These are phyloP conservation scores for Agrochola macilenta DNA, from an alignment of 2,888 invertebrate genomes.

Conservation along the genomic window DNA sequence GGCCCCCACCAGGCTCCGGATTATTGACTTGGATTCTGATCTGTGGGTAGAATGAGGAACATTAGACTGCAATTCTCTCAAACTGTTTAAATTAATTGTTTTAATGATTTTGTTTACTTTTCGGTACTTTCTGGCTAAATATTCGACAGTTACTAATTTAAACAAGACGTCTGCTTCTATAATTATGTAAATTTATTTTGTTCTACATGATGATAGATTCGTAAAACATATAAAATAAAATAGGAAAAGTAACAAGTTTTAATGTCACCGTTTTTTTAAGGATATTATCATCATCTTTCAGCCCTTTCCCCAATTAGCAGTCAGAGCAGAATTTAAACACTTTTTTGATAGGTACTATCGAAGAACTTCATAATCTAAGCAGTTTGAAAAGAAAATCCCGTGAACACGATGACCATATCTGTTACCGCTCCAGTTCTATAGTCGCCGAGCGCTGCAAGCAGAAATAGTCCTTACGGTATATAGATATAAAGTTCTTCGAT, in stretches of 20 bases:
- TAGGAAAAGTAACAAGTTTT: not conserved
- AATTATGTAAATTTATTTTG: not conserved
- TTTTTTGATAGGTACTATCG: too few species aligned
- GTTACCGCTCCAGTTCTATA: too few species aligned
- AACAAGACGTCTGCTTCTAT: too few species aligned
- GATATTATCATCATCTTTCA: not conserved
- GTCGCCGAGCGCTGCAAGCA: too few species aligned
- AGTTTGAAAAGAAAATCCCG: too few species aligned
- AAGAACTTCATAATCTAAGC: too few species aligned
- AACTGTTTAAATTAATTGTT: not conserved
- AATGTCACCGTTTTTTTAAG: not conserved
- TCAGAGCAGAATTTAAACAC: not conserved
- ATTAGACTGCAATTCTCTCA: not conserved
- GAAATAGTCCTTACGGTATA: too few species aligned
- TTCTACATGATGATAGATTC: not conserved
- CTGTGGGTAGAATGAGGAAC: conserved; percentile 83
- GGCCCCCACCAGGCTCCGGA: conserved; percentile 94
- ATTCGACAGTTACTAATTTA: not conserved
- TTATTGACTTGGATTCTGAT: conserved; percentile 95
- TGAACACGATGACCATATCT: too few species aligned
- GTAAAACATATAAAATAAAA: not conserved
- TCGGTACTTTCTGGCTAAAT: not conserved
- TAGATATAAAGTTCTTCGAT: too few species aligned
- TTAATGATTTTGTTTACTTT: not conserved
- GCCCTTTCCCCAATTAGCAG: not conserved